Evolutionary conservation across 2,113 vertebrate genomes (phyloP), one percentile per base, ranked within the genome.

Genomic region (Struthidea cinerea): DNA sequence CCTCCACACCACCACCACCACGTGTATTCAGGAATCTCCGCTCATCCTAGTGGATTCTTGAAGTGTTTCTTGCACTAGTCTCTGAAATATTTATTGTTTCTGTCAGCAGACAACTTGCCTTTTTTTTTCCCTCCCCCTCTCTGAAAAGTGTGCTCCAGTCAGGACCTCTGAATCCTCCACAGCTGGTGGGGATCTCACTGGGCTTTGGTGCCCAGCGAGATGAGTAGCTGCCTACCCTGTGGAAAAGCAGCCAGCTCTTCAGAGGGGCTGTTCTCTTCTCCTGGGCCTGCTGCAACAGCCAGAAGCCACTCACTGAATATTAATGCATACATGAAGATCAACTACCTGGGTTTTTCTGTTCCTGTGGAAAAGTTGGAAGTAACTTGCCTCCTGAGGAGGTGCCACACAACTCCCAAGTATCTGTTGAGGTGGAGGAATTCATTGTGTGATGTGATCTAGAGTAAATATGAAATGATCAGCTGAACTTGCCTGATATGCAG

Each of bases 211-310:
- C 28, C 23, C 23, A 6, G 37, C 5, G 59, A 23, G 37, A 6
- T 1, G 11, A 50, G 22, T 6, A 6, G 22, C 27, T 52, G 37
- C 50, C 6, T 21, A 1, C n/a, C 23, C 41, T 3, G 1, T 18
- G 15, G 55, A 35, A 53, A 69, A 80, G 47, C 28, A 84, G 47
- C 26, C 16, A 37, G 37, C 46, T 74, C 27, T 69, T 46, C 28
- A 53, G 46, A 74, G 59, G 0, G 0, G n/a, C 52, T 70, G 6
- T 6, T 81, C 12, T 21, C 11, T 17, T 71, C 56, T 67, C 64
- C 59, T 37, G 16, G 63, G 22, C 19, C 11, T 47, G 10, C 44
- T 90, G 2, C 20, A 32, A 16, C 5, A 94, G 32, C n/a, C 63
- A 23, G 46, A 61, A 22, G 37, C 12, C 4, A 11, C 16, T 44